Evolutionary conservation across 1,140 invertebrate genomes (phyloP).

Genomic region (Hylaeus volcanicus): DNA sequence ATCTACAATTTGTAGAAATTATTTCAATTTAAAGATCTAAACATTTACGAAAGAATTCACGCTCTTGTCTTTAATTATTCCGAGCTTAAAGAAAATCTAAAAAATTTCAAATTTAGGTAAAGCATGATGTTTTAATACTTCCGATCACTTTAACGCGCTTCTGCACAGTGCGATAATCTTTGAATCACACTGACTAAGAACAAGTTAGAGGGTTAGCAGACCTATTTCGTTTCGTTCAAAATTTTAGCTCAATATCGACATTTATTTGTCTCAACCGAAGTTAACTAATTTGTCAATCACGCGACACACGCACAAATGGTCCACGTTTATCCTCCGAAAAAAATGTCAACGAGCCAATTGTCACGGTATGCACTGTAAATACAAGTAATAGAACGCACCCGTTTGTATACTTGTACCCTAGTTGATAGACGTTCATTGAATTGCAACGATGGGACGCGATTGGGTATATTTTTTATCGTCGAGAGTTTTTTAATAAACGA

Average conservation of each 20-base stretch:
- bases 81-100: no score
- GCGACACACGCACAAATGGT: conserved; percentile 44
- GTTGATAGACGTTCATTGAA: conserved; percentile 32
- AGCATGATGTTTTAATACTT: neutral
- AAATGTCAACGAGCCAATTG: neutral
- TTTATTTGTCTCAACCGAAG: conserved; percentile 22
- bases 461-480: conserved; percentile 60
- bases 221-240: neutral
- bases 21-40: no score
- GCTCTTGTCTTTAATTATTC: no score
- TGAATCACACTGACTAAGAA: neutral
- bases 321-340: conserved; percentile 6
- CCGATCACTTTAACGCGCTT: neutral
- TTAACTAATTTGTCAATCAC: conserved; percentile 38
- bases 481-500: conserved; percentile 56
- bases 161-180: neutral
- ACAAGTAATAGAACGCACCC: conserved; percentile 13
- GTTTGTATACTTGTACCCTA: conserved; percentile 38
- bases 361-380: conserved; percentile 11
- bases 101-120: no score
- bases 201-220: conserved; percentile 21
- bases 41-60: no score
- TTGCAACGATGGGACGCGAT: conserved; percentile 17
- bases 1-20: no score
- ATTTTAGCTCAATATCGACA: conserved; percentile 8